Evolutionary conservation across 2,113 vertebrate species (phyloP), one percentile per base, ranked within the genome.

Genomic region (Stigmatopora argus): DNA sequence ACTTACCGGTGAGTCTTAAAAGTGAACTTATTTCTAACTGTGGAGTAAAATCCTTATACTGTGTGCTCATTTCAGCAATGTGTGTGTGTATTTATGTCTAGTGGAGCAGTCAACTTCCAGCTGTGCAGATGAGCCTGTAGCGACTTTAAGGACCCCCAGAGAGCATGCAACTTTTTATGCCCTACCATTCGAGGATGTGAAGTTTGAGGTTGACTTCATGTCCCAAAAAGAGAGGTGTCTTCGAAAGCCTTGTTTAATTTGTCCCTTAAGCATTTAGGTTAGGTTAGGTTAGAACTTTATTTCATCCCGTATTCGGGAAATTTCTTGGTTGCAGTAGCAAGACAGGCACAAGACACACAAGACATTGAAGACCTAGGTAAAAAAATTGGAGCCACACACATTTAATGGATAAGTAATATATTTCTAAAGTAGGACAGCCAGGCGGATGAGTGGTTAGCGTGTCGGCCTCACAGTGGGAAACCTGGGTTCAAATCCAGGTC

Each of bases 1-100:
- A 1, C 74, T 91, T 38, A 87, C 81, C 11, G 89, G 90, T 90
- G 57, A 78, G 81, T 67, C 69, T 35, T 0, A 26, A 13, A 12
- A 0, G 5, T 1, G 5, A 56, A 31, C 21, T 31, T 13, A 31
- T 56, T 26, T 12, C 14, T 13, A 56, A 12, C 26, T 14, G 5
- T 3, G 23, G 5, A 2, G 17, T 56, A 26, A 56, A 31, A 56
- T 15, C 23, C 26, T 14, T 15, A 56, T 15, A 26, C 12, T 35
- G 23, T 45, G 52, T 38, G 1, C 46, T 19, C 26, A 46, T 68
- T n/a, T 38, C 15, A 19, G 17, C 23, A 44, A 4, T 21, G 9
- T 53, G 26, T 15, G 26, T 10, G 21, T 41, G 56, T 59, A 3
- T 31, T 44, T 44, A 1, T 61, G 3, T 61, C 10, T 70, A 90